Evolutionary conservation across 1,140 invertebrate genomes (phyloP).

Genomic region (Gryon sp.): DNA sequence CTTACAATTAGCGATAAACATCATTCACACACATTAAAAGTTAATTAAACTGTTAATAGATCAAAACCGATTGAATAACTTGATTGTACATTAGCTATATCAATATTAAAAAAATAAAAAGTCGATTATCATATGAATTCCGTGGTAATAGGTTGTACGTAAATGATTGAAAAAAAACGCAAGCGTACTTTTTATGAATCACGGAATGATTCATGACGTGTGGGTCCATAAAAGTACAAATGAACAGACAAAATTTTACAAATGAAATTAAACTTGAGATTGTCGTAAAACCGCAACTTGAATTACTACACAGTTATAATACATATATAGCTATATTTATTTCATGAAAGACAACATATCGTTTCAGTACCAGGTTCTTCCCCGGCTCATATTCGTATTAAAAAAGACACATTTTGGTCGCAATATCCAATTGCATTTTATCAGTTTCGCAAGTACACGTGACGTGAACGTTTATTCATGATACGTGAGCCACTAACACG

Average conservation of each 20-base stretch:
- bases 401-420: slow-evolving; percentile 37
- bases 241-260: slow-evolving; percentile 6
- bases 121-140: slow-evolving; percentile 20
- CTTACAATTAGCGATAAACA: not conserved
- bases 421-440: slow-evolving; percentile 44
- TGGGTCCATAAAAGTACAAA: slow-evolving; percentile 21
- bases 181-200: slow-evolving; percentile 27
- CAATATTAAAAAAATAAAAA: slow-evolving; percentile 3
- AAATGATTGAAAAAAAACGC: slow-evolving; percentile 3
- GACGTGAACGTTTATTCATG: slow-evolving; percentile 46
- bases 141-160: slow-evolving; percentile 12
- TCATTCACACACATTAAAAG: slow-evolving; percentile 3
- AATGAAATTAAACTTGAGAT: slow-evolving; percentile 3
- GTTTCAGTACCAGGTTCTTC: too few species aligned
- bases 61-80: slow-evolving; percentile 22
- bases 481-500: slow-evolving; percentile 36
- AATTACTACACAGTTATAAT: too few species aligned
- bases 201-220: slow-evolving; percentile 19
- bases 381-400: too few species aligned
- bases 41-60: slow-evolving; percentile 27
- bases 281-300: not conserved
- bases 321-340: too few species aligned
- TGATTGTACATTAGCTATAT: not conserved
- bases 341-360: too few species aligned
- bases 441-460: slow-evolving; percentile 50